Percentiles rank a stretch among this genome's conserved stretches.
These are phyloP conservation scores for Hemiprocne comata DNA, from an alignment of 2,113 vertebrate genomes.

Conservation along the genomic window DNA sequence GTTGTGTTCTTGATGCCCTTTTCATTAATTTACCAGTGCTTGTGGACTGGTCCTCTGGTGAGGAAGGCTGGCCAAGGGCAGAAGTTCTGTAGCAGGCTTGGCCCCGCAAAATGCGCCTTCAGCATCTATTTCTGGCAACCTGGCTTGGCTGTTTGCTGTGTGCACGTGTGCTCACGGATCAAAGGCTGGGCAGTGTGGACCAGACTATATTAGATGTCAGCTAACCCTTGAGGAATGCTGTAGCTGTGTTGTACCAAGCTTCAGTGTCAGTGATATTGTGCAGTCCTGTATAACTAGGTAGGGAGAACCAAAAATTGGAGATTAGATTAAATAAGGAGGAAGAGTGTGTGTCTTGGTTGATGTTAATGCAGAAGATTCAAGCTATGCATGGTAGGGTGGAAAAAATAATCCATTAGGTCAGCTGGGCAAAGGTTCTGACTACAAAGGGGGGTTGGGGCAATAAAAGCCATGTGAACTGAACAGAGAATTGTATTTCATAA, in stretches of 20 bases:
- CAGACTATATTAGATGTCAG: background rate
- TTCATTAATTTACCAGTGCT: background rate
- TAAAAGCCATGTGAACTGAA: background rate
- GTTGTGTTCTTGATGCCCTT: background rate
- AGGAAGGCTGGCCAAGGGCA: background rate
- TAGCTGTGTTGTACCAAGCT: background rate
- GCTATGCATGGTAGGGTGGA: background rate
- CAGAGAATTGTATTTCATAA: background rate
- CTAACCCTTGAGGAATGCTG: background rate
- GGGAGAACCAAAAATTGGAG: background rate
- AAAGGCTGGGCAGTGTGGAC: background rate
- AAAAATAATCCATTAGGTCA: background rate
- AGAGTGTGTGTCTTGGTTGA: background rate
- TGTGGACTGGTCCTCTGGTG: background rate
- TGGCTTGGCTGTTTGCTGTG: background rate
- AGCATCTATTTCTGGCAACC: background rate
- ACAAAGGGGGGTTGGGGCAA: background rate
- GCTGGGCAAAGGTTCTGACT: background rate
- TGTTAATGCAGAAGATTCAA: background rate
- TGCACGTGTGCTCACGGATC: background rate
- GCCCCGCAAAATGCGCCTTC: background rate
- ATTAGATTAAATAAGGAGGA: background rate
- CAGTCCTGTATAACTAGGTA: background rate
- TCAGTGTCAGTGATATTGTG: background rate
- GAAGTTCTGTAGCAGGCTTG: background rate